phyloP scores from a whole-genome alignment of 2,113 vertebrate species.

The Urocolius indicus region DNA sequence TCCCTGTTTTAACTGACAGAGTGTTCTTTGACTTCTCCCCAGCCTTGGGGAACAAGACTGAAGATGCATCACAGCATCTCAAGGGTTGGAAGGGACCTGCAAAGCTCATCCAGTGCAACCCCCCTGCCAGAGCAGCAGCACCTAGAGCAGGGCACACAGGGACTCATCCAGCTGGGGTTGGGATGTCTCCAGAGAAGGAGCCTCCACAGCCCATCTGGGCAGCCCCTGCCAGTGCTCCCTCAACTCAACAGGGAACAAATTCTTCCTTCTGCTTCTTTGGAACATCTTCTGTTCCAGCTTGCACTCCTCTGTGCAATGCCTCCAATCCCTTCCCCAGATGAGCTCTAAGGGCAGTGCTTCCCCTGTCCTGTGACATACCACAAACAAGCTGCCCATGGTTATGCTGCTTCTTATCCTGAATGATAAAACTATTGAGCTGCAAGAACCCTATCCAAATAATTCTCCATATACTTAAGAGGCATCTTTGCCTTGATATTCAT shows the following conservation, averaged over 20 bases:
- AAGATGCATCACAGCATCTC: neutral
- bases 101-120: too few species aligned
- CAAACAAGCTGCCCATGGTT: neutral
- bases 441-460: neutral
- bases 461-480: fast-evolving
- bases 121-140: too few species aligned
- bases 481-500: neutral
- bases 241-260: too few species aligned
- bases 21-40: neutral
- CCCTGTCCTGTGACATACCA: neutral
- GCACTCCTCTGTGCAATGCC: neutral
- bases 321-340: neutral
- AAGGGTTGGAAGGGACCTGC: too few species aligned
- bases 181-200: too few species aligned
- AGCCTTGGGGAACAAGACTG: neutral
- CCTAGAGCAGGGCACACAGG: too few species aligned
- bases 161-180: too few species aligned
- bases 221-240: too few species aligned
- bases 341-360: neutral
- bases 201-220: too few species aligned
- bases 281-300: too few species aligned
- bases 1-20: neutral
- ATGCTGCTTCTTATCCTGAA: neutral
- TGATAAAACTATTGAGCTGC: neutral
- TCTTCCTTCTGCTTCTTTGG: too few species aligned